Evolutionary conservation across 2,888 invertebrate species (phyloP), one percentile per base, ranked within the genome.

Genomic region (Amphipoea oculea): DNA sequence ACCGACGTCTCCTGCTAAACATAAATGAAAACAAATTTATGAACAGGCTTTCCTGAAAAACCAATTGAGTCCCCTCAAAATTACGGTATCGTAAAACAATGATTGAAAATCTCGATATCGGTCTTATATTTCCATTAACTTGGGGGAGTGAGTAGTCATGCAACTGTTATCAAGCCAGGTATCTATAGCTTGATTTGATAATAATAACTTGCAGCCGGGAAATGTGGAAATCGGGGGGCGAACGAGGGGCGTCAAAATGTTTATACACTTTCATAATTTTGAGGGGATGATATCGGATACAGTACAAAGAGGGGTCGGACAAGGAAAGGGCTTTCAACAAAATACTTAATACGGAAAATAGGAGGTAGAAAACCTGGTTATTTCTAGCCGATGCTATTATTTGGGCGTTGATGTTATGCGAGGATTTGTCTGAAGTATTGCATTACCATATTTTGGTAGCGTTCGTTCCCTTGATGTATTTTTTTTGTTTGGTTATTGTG

Each of bases 221-320:
- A 95, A 94, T 92, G 94, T 93, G 94, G 94, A 95, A 96, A 96
- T 94, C 92, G 94, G 92, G 94, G 96, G 95, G 95, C 90, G 92
- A 90, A 86, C 88, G 79, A 68, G 92, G 96, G 96, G 96, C 95
- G 96, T 96, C 96, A 96, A 96, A 96, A 96, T 96, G 96, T 97
- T 96, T 96, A 96, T 96, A 96, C 96, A 96, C 95, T 96, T 96
- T 96, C 96, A 96, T 96, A 96, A 96, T 96, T 96, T 96, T 93
- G 94, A 96, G 93, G 96, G 96, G 96, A 95, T 96, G 94, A 95
- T 95, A 96, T 96, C 95, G 93, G 92, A 95, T 94, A 92, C 92
- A 91, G 90, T 89, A 92, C 92, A 94, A 93, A 92, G 94, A 94
- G 95, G 96, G 95, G 94, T 90, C 90, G 92, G 85, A 89, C 90